Evolutionary conservation across 2,888 invertebrate species (phyloP), one percentile per base, ranked within the genome.

Genomic region (Parnassius mnemosyne): DNA sequence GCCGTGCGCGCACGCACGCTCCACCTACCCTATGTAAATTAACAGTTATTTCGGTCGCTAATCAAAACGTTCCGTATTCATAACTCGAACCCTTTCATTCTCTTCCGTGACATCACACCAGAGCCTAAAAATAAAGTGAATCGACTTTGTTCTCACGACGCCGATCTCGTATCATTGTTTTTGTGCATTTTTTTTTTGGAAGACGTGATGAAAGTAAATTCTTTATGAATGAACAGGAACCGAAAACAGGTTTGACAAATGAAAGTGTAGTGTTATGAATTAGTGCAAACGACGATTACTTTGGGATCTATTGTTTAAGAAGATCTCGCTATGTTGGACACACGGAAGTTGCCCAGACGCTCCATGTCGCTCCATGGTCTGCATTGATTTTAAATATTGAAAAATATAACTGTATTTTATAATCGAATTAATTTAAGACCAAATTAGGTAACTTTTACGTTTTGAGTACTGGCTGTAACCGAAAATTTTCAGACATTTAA

Each of bases 21-120:
- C 76, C 71, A 70, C 68, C 84, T 83, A 82, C 84, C 89, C 87
- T 84, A 84, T 84, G 81, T 82, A 81, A 85, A 86, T 87, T 87
- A 87, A 89, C 88, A 82, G 89, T 89, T 87, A 89, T 89, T 90
- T 89, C 83, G 86, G 84, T 84, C 83, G 82, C 85, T 85, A 88
- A 87, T 88, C 85, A 81, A 84, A 83, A 84, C 80, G 86, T 89
- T 89, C 85, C 88, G 89, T 87, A 87, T 89, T 88, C 84, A 83
- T 77, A 79, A 80, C 78, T 73, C 75, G 78, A 83, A 83, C 78
- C 75, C 78, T 76, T 80, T 75, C 78, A 73, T 74, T 71, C 71
- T 70, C 69, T 71, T 66, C 65, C 61, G 69, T 68, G 67, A 70
- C 67, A 67, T 69, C 70, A 67, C 66, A 66, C 49, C 61, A 57